Evolutionary conservation across 1,140 invertebrate species (phyloP), one percentile per base, ranked within the genome.

Genomic region (Saccostrea glomerata): DNA sequence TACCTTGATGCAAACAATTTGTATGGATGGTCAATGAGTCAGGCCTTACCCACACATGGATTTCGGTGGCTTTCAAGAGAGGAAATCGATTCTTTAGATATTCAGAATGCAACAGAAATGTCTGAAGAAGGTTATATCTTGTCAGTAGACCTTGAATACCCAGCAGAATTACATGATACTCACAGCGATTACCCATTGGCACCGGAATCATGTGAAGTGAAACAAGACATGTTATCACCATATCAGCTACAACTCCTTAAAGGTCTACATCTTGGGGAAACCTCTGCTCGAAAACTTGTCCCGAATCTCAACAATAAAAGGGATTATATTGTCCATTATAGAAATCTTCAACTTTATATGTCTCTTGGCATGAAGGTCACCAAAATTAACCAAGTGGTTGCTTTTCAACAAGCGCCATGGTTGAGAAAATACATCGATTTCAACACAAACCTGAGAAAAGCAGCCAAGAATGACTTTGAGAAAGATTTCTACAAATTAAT

Each of bases 281-380:
- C n/a, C 66, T 55, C 47, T 36, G 12, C 84, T 3, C 55, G 56
- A 58, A 92, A 92, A 89, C 63, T 89, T 60, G 88, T 92, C 30
- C 90, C 92, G 3, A 90, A 92, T 87, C 60, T 91, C 0, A 11
- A 77, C 55, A 63, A 25, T 63, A 83, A 20, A 47, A 83, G 56
- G 0, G 15, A 85, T n/a, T 91, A 87, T 63, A 85, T 87, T 4
- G 77, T 89, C 1, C 87, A 91, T 77, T 89, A 90, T 60, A 23
- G 87, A 30, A 91, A 90, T 40, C 63, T 91, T 0, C 88, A 91
- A 36, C 82, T 73, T 7, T 88, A 85, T n/a, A 23, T 88, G 63
- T 25, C 55, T 2, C 77, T 84, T 13, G 90, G 89, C 25, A 84
- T 90, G 84, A 88, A 82, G 56, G 17, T 90, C 9, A 89, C 63